A percentile compares a stretch with the other conserved stretches of the same genome.
Evolutionary conservation across 2,888 invertebrate species (phyloP).

Genomic region (Acleris laterana): DNA sequence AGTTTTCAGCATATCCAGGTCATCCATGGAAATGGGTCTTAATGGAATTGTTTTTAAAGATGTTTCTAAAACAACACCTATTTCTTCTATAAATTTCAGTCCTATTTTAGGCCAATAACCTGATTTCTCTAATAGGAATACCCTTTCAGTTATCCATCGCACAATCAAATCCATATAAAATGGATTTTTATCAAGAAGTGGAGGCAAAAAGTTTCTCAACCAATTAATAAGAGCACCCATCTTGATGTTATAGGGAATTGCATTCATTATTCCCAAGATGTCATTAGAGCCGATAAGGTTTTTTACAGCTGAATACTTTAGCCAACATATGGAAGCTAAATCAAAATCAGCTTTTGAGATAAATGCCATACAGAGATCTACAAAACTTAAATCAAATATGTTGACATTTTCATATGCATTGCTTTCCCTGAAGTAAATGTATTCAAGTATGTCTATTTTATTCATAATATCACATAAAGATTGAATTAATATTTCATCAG

Average conservation of each 20-base stretch:
- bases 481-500: constrained; percentile 50
- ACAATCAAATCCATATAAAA: constrained; percentile 76
- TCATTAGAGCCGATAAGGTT: constrained; percentile 55
- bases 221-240: constrained; percentile 74
- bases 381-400: constrained; percentile 62
- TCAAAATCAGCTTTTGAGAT: constrained; percentile 73
- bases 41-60: constrained; percentile 69
- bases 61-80: constrained; percentile 63
- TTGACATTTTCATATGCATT: constrained; percentile 60
- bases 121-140: constrained; percentile 74
- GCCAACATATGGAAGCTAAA: constrained; percentile 76
- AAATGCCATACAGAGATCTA: constrained; percentile 67
- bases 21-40: constrained; percentile 74
- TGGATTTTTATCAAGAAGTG: constrained; percentile 72
- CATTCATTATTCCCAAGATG: constrained; percentile 64
- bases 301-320: constrained; percentile 71
- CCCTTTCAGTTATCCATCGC: constrained; percentile 76
- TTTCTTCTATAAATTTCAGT: constrained; percentile 72
- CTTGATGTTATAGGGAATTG: constrained; percentile 72
- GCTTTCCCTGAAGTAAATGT: constrained; percentile 68
- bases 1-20: constrained; percentile 69
- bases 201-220: constrained; percentile 74
- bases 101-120: constrained; percentile 82
- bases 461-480: constrained; percentile 62
- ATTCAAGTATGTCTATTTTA: constrained; percentile 74